Conservation (phyloP, 2,797 vertebrate species). For the Numenius phaeopus region DNA sequence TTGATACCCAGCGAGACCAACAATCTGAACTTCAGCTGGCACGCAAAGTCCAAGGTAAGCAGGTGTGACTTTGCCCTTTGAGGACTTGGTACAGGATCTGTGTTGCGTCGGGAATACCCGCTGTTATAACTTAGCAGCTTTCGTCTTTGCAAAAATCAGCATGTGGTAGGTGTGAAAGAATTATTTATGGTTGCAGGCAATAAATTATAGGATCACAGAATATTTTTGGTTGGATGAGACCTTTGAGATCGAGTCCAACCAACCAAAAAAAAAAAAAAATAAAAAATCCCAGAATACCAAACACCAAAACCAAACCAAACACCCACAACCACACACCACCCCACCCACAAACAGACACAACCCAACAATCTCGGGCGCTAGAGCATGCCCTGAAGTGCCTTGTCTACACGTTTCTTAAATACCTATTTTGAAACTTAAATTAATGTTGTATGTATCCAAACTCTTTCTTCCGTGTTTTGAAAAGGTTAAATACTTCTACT, state of each 20-base stretch:
- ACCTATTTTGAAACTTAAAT: not conserved
- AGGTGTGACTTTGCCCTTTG: not conserved
- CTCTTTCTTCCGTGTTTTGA: not conserved
- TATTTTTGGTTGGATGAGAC: too few relatives aligned
- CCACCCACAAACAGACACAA: too few relatives aligned
- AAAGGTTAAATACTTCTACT: not conserved
- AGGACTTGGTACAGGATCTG: not conserved
- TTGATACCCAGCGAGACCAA: constrained; percentile 94
- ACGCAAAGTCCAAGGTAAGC: constrained; percentile 89
- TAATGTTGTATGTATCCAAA: not conserved
- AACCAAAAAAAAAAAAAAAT: too few relatives aligned
- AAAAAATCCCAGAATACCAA: too few relatives aligned
- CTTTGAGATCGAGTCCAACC: too few relatives aligned
- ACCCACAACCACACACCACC: too few relatives aligned
- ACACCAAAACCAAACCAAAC: too few relatives aligned
- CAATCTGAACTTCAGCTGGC: constrained; percentile 96
- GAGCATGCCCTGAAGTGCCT: too few relatives aligned
- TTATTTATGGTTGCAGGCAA: not conserved
- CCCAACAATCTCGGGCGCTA: too few relatives aligned
- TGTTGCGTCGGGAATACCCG: not conserved
- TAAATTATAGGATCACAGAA: not conserved
- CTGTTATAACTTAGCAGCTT: not conserved
- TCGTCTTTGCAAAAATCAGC: not conserved
- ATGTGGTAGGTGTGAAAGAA: not conserved
- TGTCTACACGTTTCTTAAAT: too few relatives aligned